phyloP scores from a whole-genome alignment of 1,140 invertebrate species.

The Prorops nasuta region DNA sequence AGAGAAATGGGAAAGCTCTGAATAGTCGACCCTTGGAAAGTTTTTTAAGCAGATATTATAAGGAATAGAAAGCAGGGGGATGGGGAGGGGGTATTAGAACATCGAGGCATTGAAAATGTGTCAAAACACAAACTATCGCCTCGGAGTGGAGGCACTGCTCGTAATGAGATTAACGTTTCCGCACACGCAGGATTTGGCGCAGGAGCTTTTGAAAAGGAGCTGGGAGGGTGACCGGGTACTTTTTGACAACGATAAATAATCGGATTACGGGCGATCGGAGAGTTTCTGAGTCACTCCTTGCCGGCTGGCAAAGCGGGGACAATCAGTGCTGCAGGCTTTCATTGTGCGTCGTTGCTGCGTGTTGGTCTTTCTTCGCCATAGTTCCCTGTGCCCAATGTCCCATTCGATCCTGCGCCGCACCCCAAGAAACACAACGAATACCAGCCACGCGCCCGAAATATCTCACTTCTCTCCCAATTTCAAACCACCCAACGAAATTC shows the following conservation, averaged over 20 bases:
- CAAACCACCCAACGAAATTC: too few species aligned
- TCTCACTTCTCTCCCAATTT: too few species aligned
- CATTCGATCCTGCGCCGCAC: slow-evolving; percentile 15
- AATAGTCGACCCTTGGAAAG: too few species aligned
- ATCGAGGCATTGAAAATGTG: slow-evolving; percentile 19
- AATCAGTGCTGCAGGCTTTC: slow-evolving; percentile 29
- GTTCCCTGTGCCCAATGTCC: too few species aligned
- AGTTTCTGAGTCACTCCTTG: slow-evolving; percentile 38
- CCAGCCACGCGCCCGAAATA: slow-evolving; percentile 25
- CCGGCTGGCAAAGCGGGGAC: slow-evolving; percentile 17
- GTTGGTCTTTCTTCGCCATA: slow-evolving; percentile 21
- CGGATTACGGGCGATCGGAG: slow-evolving; percentile 42
- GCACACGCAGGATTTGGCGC: slow-evolving; percentile 3
- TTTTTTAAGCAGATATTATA: too few species aligned
- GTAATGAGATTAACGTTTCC: slow-evolving; percentile 39
- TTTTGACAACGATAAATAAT: slow-evolving; percentile 51
- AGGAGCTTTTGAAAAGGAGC: neutral
- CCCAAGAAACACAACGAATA: slow-evolving; percentile 22
- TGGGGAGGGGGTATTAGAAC: slow-evolving; percentile 25
- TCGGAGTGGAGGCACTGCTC: slow-evolving; percentile 22
- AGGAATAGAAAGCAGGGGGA: too few species aligned
- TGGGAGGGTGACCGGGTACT: slow-evolving; percentile 23
- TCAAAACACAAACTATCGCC: slow-evolving; percentile 25
- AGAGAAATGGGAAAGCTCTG: too few species aligned
- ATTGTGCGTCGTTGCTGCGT: slow-evolving; percentile 21